Conservation (phyloP, 2,888 invertebrate genomes). For the Hermodice carunculata region DNA sequence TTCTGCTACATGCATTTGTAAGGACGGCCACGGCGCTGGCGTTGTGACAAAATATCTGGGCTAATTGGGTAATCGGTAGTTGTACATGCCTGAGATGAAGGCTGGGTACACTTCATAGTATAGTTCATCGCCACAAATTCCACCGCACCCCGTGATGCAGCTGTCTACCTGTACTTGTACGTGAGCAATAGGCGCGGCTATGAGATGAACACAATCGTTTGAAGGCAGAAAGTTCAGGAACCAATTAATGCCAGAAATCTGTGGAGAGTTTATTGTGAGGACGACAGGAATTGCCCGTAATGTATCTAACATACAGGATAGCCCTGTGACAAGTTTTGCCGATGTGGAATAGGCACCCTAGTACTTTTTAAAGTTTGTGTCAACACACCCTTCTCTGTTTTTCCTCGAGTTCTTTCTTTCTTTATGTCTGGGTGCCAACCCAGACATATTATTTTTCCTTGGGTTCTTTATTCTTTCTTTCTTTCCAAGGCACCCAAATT, state of each 20-base stretch:
- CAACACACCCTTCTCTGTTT: too few relatives aligned
- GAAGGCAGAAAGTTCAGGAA: background rate
- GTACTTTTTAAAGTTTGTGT: background rate
- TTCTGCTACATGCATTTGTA: background rate
- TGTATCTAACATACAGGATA: background rate
- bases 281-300: background rate
- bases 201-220: background rate
- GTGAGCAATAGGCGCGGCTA: background rate
- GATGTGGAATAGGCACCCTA: background rate
- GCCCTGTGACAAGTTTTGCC: background rate
- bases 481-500: too few relatives aligned
- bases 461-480: too few relatives aligned
- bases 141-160: background rate
- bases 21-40: background rate
- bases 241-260: background rate
- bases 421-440: too few relatives aligned
- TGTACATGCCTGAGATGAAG: background rate
- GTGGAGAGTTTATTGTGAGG: background rate
- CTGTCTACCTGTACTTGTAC: background rate
- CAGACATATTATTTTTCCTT: too few relatives aligned
- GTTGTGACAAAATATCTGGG: background rate
- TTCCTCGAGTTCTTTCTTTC: too few relatives aligned
- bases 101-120: background rate
- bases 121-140: background rate
- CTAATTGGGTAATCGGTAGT: background rate